A percentile compares a stretch with the other conserved stretches of the same genome.
Conservation (phyloP, 2,888 invertebrate species). For the Limnephilus rhombicus region DNA sequence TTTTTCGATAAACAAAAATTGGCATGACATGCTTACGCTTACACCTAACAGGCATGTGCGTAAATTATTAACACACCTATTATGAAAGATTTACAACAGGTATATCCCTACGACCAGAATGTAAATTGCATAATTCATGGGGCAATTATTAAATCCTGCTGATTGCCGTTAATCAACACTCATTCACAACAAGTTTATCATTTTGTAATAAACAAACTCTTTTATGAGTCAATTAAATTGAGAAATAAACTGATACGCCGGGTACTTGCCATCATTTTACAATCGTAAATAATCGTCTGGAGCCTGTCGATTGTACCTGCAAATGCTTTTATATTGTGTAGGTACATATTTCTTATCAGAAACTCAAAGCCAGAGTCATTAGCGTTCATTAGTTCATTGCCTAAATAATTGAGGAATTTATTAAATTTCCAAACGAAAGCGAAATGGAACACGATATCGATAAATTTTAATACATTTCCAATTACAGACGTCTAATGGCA, state of each 20-base stretch:
- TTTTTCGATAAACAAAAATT: neutral
- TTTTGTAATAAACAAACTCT: conserved; percentile 14
- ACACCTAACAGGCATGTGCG: neutral
- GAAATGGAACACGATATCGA: conserved; percentile 56
- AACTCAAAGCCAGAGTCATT: conserved; percentile 55
- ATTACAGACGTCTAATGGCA: conserved; percentile 60
- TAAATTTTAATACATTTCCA: conserved; percentile 65
- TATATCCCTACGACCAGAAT: conserved; percentile 6
- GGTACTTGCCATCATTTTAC: conserved; percentile 47
- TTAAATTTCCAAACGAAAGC: conserved; percentile 60
- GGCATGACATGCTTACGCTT: neutral
- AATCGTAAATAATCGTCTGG: conserved; percentile 51
- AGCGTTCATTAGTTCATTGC: conserved; percentile 56
- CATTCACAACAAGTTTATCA: neutral
- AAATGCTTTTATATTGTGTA: conserved; percentile 59
- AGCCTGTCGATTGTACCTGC: conserved; percentile 22
- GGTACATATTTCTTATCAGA: conserved; percentile 58
- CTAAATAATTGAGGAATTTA: conserved; percentile 63
- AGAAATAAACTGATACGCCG: conserved; percentile 33
- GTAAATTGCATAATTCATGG: neutral
- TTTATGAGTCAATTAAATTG: conserved; percentile 25
- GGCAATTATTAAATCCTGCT: conserved; percentile 3
- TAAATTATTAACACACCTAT: neutral
- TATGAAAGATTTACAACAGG: neutral
- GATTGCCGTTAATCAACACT: conserved; percentile 22